These are phyloP conservation scores for Dolichoris vasculosae DNA, from an alignment of 1,140 invertebrate species.

Conservation along the genomic window DNA sequence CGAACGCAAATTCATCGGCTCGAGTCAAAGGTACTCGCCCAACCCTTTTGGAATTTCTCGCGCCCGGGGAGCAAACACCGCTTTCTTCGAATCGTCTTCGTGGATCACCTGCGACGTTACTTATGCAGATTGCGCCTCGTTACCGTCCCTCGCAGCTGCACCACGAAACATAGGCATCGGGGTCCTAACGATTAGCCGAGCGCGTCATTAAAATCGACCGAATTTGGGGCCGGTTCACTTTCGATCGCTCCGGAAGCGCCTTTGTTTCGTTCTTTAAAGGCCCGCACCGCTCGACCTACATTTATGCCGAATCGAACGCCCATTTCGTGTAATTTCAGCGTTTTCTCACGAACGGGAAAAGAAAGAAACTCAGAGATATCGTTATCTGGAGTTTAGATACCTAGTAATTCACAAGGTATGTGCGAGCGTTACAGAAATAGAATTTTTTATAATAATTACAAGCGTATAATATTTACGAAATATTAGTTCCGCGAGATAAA, in stretches of 20 bases:
- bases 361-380: not conserved
- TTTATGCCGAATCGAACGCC: not conserved
- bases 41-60: not conserved
- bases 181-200: not conserved
- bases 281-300: not conserved
- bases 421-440: too few relatives aligned
- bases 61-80: not conserved
- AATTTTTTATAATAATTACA: too few relatives aligned
- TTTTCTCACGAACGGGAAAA: constrained; percentile 17
- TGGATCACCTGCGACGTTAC: constrained; percentile 27
- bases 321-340: not conserved
- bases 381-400: not conserved
- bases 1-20: not conserved
- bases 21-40: not conserved
- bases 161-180: not conserved
- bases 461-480: too few relatives aligned
- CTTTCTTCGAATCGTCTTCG: not conserved
- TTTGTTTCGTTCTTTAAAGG: not conserved
- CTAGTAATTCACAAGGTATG: not conserved
- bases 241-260: not conserved
- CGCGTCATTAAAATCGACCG: not conserved
- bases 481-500: too few relatives aligned
- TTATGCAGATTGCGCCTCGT: constrained; percentile 36
- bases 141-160: not conserved
- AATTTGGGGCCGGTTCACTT: not conserved